Base-by-base conservation (phyloP, 1,140 invertebrate species). In the Laodelphax striatellus region DNA sequence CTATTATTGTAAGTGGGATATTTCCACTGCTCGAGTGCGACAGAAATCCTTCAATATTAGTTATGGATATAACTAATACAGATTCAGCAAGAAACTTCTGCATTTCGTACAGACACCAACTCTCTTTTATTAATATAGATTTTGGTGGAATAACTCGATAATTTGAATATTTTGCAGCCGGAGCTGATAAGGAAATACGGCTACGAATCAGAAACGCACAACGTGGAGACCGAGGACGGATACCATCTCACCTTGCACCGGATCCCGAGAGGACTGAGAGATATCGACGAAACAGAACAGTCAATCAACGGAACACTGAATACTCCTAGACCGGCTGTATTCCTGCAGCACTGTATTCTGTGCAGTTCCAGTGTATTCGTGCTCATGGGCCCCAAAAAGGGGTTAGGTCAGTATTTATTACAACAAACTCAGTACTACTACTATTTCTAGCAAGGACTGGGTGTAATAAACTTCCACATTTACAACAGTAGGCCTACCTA, bases 171-270 rank as follows among this genome's bases (percentile, higher is more conserved):
- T 56, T 68, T 68, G 52, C 56, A 82, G 79, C 75, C 77, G 2
- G 79, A 86, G 63, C 73, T 86, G 42, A 81, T 86, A 63, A 75
- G 73, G 46, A 68, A 71, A 52, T 76, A 80, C 42, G 87, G 87
- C 46, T 90, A 89, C 70, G 73, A 74, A 0, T 76, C 80, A 0
- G 85, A 90, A 72, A 77, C 79, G 1, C 84, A 89, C 66, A 72
- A 76, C 0, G 74, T 86, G 0, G 66, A 75, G n/a, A 89, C 87
- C 0, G 72, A 81, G 41, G 87, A 91, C 68, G 86, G 86, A 14
- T 90, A 87, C 68, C 73, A 88, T 17, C 69, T 90, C 3, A 82
- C 79, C 0, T 52, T 89, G 22, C 87, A 90, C 65, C 77, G 87
- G 43, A 89, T 91, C 64, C 83, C 83, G 2, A 69, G 71, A 66